Conservation (phyloP, 2,113 vertebrate genomes). For the Phasianus colchicus region DNA sequence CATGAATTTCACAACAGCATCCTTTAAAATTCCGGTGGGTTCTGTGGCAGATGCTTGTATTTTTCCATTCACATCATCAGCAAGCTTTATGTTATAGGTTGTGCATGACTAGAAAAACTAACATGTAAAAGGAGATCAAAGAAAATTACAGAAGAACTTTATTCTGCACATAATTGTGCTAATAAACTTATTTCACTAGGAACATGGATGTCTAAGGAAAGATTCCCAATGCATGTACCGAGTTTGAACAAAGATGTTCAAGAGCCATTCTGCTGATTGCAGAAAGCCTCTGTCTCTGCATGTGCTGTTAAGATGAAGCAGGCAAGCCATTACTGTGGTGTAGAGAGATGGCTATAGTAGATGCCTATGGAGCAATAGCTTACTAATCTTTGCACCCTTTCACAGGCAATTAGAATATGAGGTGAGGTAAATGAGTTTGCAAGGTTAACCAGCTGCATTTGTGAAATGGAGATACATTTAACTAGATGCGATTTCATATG, state of each 20-base stretch:
- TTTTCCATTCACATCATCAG: not conserved
- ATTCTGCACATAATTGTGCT: not conserved
- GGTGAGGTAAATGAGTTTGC: not conserved
- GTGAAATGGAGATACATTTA: constrained; percentile 34
- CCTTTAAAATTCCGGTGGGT: constrained; percentile 2
- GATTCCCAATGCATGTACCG: not conserved
- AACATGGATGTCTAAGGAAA: not conserved
- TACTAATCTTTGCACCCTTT: not conserved
- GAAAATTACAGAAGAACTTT: not conserved
- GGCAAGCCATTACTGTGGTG: not conserved
- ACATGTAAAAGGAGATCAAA: not conserved
- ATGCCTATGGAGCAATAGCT: not conserved
- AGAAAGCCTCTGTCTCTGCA: not conserved
- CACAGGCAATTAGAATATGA: not conserved
- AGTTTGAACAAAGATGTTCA: not conserved
- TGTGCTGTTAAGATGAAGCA: not conserved
- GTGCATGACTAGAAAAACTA: not conserved
- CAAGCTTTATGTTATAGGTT: not conserved
- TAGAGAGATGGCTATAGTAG: not conserved
- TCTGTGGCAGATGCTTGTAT: not conserved
- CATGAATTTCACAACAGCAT: not conserved
- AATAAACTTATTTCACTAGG: not conserved
- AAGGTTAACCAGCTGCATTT: not conserved
- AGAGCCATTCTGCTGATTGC: not conserved
- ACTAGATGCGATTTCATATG: not conserved